Conservation (phyloP, 2,888 invertebrate species). For the Pasiphila rectangulata region DNA sequence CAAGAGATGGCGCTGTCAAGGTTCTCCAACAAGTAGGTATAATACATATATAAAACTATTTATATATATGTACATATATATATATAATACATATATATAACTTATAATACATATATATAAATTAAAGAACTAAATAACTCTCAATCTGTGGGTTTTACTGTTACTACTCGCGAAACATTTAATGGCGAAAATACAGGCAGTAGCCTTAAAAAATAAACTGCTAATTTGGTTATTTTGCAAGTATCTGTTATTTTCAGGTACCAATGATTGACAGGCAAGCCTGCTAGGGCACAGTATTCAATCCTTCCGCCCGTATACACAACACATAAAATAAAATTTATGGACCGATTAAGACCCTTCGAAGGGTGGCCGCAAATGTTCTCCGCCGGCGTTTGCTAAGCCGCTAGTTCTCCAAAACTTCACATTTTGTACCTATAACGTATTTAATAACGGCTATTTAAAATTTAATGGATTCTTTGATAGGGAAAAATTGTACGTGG, state of each 20-base stretch:
- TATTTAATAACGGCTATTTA: slow-evolving; percentile 27
- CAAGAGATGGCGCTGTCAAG: too few species aligned
- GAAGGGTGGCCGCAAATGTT: slow-evolving; percentile 62
- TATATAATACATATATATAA: too few species aligned
- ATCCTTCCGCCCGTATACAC: slow-evolving; percentile 47
- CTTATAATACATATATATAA: too few species aligned
- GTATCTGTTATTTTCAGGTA: background rate
- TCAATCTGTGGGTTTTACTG: too few species aligned
- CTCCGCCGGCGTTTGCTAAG: slow-evolving; percentile 57
- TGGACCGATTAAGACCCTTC: slow-evolving; percentile 65
- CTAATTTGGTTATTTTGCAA: background rate
- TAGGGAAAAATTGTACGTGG: slow-evolving; percentile 11
- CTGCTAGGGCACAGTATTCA: slow-evolving; percentile 34
- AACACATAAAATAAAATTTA: slow-evolving; percentile 67
- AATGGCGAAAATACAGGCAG: too few species aligned
- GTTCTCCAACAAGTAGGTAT: too few species aligned
- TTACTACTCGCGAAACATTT: too few species aligned
- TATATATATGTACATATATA: too few species aligned
- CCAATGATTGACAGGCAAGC: slow-evolving; percentile 13
- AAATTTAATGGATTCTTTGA: slow-evolving; percentile 25
- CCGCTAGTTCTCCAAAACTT: slow-evolving; percentile 57
- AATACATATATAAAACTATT: too few species aligned
- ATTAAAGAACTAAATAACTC: too few species aligned
- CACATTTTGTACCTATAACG: slow-evolving; percentile 36
- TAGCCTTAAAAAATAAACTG: background rate